Percentiles rank a stretch among this genome's conserved stretches.
phyloP scores from a whole-genome alignment of 2,113 vertebrate genomes.

The Zapornia atra region DNA sequence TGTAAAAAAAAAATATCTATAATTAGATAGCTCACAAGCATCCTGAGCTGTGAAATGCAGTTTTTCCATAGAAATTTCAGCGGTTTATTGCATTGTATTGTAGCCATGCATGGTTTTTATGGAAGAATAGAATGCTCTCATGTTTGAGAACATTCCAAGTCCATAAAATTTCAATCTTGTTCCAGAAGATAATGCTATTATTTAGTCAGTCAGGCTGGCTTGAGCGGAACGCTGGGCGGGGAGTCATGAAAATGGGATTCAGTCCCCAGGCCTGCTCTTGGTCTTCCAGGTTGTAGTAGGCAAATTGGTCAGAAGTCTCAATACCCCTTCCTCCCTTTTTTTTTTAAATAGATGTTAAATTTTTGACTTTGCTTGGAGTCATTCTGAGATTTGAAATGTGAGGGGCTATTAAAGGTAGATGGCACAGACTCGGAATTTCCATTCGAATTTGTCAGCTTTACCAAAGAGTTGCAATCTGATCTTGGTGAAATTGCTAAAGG shows the following conservation, averaged over 20 bases:
- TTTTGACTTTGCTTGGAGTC: neutral
- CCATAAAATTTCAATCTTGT: neutral
- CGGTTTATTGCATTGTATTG: neutral
- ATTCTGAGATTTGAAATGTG: neutral
- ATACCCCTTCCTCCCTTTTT: no score
- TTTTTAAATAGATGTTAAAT: neutral
- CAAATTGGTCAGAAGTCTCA: neutral
- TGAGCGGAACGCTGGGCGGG: neutral
- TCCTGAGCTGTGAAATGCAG: neutral
- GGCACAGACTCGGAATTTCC: neutral
- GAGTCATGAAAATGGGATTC: neutral
- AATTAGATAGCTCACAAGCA: neutral
- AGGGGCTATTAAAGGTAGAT: neutral
- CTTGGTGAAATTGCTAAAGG: neutral
- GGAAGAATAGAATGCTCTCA: neutral
- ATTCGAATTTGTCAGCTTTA: neutral
- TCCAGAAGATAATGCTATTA: neutral
- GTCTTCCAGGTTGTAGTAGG: neutral
- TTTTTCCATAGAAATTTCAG: neutral
- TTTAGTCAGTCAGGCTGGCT: neutral
- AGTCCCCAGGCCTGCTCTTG: neutral
- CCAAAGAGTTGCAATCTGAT: neutral
- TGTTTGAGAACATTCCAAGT: neutral
- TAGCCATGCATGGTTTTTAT: accelerated
- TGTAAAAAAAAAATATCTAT: neutral